Evolutionary conservation across 2,113 vertebrate species (phyloP), one percentile per base, ranked within the genome.

Genomic region (Perca flavescens): DNA sequence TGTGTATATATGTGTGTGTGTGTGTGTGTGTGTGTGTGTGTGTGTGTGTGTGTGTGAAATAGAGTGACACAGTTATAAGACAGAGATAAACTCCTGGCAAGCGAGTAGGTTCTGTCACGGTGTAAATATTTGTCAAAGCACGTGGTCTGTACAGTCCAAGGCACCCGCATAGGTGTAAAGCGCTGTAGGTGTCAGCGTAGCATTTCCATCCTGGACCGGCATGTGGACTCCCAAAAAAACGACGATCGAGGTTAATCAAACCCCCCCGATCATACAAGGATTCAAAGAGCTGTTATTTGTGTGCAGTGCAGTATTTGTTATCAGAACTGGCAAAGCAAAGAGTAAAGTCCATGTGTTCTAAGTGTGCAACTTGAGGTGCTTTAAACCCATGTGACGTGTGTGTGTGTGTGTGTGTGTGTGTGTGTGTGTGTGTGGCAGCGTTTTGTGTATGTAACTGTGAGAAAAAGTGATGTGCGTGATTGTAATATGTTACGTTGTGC

Each of bases 111-210:
- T 83, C 60, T 78, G 70, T 81, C 71, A 54, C 34, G 22, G 60
- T 82, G 86, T 84, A 82, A 90, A 90, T 90, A 86, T 88, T 90
- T 90, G 81, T 77, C 61, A 36, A 69, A 87, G 77, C 89, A 91
- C 74, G 77, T 89, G 89, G 84, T 77, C 52, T 73, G 77, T 36
- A 31, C 65, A 46, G 64, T 61, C 7, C 9, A 0, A 74, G 34
- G 43, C 22, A 43, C 47, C 64, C 21, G 5, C 66, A 76, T n/a
- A 82, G 68, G 56, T 75, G 34, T 43, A 53, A 57, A 78, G 67
- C 9, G 52, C 66, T 79, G 72, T 74, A 82, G 82, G 71, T 88
- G 77, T 80, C 40, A 71, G 60, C 3, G 1, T 46, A 63, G 34
- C n/a, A 17, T 79, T 74, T 80, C 4, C 11, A 58, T 60, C 63